Conservation (phyloP, 2,888 invertebrate genomes). For the Coenonympha arcania region DNA sequence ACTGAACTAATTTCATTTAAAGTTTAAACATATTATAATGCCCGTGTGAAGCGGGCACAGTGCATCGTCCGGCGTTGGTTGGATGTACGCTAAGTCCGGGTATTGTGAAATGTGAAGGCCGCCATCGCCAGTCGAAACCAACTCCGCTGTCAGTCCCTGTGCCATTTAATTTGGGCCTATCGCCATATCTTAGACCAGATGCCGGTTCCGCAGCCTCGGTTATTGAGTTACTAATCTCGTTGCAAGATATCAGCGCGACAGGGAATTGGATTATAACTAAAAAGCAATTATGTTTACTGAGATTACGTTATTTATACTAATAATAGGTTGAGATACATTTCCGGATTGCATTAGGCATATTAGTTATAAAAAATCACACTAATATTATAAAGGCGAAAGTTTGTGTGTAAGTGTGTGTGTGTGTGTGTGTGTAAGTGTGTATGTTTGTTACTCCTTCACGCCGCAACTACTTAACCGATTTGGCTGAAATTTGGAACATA, state of each 20-base stretch:
- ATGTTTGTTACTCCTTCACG: too few relatives aligned
- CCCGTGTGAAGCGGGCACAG: constrained; percentile 8
- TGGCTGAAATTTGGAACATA: too few relatives aligned
- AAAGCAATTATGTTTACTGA: neutral
- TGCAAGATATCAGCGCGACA: neutral
- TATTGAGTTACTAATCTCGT: constrained; percentile 12
- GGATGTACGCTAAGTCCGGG: constrained; percentile 71
- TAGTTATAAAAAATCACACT: too few relatives aligned
- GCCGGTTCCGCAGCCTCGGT: constrained; percentile 32
- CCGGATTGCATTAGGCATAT: too few relatives aligned
- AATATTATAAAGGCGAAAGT: too few relatives aligned
- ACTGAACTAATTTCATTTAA: neutral
- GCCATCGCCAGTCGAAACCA: constrained; percentile 56
- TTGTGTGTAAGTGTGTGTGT: too few relatives aligned
- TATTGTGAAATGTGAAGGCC: constrained; percentile 72
- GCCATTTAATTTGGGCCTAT: constrained; percentile 49
- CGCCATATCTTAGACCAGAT: constrained; percentile 28
- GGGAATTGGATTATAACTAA: constrained; percentile 10
- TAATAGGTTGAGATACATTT: too few relatives aligned
- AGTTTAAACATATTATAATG: constrained; percentile 1
- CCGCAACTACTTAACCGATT: too few relatives aligned
- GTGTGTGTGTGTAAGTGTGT: too few relatives aligned
- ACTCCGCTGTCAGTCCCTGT: constrained; percentile 62
- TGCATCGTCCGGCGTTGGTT: constrained; percentile 21
- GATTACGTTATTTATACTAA: neutral